Evolutionary conservation across 2,113 vertebrate species (phyloP).

Genomic region (Haliaeetus leucogaster): DNA sequence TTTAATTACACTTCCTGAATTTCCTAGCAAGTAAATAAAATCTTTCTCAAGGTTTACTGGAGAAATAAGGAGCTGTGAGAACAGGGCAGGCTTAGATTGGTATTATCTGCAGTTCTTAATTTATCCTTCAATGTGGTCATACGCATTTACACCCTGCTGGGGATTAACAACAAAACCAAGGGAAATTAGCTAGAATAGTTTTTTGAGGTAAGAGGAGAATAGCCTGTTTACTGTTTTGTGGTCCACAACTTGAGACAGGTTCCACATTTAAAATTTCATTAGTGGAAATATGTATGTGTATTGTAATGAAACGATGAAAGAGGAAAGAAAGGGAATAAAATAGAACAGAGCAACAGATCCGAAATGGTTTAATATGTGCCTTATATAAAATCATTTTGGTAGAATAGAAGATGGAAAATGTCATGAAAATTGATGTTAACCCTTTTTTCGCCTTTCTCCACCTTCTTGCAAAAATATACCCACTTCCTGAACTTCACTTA

Average conservation of each 20-base stretch:
- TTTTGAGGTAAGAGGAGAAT: neutral
- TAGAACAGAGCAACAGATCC: neutral
- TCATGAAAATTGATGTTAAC: neutral
- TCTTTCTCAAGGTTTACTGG: neutral
- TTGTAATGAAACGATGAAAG: neutral
- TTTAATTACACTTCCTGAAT: constrained; percentile 76
- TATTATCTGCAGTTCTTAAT: neutral
- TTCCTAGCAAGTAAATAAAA: constrained; percentile 48
- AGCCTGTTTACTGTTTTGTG: neutral
- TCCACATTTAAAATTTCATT: neutral
- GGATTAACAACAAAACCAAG: neutral
- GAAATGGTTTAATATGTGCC: neutral
- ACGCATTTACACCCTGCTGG: neutral
- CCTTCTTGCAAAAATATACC: neutral
- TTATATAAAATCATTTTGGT: neutral
- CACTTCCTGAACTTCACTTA: neutral
- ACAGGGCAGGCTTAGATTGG: neutral
- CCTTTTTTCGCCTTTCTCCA: neutral
- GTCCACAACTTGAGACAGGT: neutral
- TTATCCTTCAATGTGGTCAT: neutral
- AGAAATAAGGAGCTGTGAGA: neutral
- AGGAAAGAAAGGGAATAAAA: neutral
- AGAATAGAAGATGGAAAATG: neutral
- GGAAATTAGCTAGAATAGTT: neutral
- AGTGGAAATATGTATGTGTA: neutral